These are phyloP conservation scores for Lepidurus couesii DNA, from an alignment of 1,140 invertebrate species.

Conservation along the genomic window DNA sequence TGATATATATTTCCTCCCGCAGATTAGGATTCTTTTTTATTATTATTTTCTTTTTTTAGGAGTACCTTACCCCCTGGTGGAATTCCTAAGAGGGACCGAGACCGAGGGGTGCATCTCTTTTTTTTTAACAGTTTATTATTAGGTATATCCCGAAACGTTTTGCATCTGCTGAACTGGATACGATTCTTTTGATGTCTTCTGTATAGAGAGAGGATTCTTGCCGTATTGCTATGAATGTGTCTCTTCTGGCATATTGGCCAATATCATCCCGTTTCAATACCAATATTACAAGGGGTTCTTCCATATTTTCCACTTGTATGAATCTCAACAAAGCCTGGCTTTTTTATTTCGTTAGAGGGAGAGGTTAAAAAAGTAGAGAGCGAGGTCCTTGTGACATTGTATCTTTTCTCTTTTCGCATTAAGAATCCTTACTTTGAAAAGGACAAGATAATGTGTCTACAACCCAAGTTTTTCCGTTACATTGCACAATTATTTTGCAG, in stretches of 20 bases:
- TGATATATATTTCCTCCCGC: background rate
- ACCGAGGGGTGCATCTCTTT: background rate
- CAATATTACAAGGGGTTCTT: slow-evolving; percentile 6
- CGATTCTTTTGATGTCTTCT: slow-evolving; percentile 1
- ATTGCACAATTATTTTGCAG: background rate
- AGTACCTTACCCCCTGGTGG: slow-evolving; percentile 3
- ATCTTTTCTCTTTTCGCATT: background rate
- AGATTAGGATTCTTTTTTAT: background rate
- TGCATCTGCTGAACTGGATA: slow-evolving; percentile 17
- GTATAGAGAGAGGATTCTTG: background rate
- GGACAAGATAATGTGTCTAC: slow-evolving; percentile 15
- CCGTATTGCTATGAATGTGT: slow-evolving; percentile 6
- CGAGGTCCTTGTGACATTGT: slow-evolving; percentile 15
- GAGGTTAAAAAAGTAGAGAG: background rate
- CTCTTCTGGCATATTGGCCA: slow-evolving; percentile 5
- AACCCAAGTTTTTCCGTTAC: background rate
- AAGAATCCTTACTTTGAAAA: background rate
- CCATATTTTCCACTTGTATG: slow-evolving; percentile 19
- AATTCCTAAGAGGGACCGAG: background rate
- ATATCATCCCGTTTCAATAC: background rate
- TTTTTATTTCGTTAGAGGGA: background rate
- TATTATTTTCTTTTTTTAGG: background rate
- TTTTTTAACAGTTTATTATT: background rate
- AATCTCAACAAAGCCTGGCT: background rate
- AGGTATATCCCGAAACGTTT: background rate